Evolutionary conservation across 2,797 vertebrate genomes (phyloP).

Genomic region (Crax fasciolata): DNA sequence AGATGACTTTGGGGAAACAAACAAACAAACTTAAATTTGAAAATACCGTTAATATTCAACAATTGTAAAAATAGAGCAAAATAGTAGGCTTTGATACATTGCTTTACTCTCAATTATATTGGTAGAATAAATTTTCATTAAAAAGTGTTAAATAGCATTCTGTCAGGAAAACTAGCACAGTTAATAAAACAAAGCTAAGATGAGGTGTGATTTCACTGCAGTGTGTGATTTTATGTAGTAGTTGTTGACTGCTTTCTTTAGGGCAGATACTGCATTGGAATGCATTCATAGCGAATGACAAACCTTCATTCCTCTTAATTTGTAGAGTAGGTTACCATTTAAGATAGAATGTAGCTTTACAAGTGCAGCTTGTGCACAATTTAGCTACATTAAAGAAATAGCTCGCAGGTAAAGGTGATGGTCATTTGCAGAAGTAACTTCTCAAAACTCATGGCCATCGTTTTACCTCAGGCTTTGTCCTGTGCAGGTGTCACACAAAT

Average conservation of each 20-base stretch:
- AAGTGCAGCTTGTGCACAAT: background rate
- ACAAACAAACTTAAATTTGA: background rate
- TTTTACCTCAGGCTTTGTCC: background rate
- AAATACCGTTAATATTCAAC: background rate
- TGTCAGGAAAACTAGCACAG: background rate
- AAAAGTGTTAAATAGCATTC: background rate
- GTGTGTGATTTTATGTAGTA: background rate
- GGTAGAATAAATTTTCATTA: background rate
- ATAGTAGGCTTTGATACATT: background rate
- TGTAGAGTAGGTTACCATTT: background rate
- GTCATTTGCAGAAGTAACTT: background rate
- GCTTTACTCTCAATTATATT: background rate
- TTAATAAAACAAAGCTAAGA: background rate
- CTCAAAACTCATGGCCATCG: rapidly evolving
- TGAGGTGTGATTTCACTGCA: background rate
- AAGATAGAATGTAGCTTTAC: background rate
- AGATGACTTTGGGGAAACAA: background rate
- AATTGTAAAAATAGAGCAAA: background rate
- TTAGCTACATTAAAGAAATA: background rate
- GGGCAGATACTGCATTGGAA: background rate
- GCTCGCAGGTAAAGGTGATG: background rate
- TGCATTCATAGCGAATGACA: background rate
- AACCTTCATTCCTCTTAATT: background rate
- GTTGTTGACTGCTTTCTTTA: background rate
- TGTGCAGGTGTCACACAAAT: background rate